A percentile compares a stretch with the other conserved stretches of the same genome.
Conservation (phyloP, 2,888 invertebrate genomes). For the Camponotus fellah region DNA sequence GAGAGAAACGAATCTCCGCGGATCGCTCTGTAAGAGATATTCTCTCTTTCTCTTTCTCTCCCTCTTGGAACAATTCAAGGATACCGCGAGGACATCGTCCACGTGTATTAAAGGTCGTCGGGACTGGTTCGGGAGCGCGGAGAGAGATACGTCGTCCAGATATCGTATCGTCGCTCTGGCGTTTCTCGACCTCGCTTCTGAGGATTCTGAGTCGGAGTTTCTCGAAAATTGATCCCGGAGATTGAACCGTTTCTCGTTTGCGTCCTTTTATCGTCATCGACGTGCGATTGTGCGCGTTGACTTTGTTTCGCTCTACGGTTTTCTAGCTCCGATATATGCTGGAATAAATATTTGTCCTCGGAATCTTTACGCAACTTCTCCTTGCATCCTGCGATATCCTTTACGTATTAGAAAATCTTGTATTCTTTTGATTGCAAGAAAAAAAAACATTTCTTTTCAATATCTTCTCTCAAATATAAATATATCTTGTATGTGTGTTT, state of each 20-base stretch:
- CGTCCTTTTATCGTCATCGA: background rate
- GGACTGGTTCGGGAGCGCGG: conserved; percentile 51
- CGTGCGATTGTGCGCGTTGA: background rate
- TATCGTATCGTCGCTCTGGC: conserved; percentile 19
- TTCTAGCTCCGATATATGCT: background rate
- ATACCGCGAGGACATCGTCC: conserved; percentile 60
- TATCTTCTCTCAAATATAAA: background rate
- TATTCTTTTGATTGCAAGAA: background rate
- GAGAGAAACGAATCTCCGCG: background rate
- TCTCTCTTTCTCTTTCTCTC: conserved; percentile 26
- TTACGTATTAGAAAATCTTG: background rate
- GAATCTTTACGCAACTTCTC: background rate
- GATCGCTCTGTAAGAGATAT: background rate
- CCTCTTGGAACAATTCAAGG: conserved; percentile 52
- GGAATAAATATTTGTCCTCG: conserved; percentile 1
- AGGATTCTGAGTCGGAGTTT: background rate
- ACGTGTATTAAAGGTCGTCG: conserved; percentile 58
- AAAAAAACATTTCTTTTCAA: background rate
- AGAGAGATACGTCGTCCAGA: conserved; percentile 38
- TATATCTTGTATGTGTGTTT: background rate
- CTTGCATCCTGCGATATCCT: too few relatives aligned
- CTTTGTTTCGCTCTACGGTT: background rate
- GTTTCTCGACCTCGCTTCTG: conserved; percentile 10
- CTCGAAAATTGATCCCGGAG: conserved; percentile 31
- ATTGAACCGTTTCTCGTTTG: conserved; percentile 5